These are phyloP conservation scores for Lanius collurio DNA, from an alignment of 2,113 vertebrate species.

Conservation along the genomic window DNA sequence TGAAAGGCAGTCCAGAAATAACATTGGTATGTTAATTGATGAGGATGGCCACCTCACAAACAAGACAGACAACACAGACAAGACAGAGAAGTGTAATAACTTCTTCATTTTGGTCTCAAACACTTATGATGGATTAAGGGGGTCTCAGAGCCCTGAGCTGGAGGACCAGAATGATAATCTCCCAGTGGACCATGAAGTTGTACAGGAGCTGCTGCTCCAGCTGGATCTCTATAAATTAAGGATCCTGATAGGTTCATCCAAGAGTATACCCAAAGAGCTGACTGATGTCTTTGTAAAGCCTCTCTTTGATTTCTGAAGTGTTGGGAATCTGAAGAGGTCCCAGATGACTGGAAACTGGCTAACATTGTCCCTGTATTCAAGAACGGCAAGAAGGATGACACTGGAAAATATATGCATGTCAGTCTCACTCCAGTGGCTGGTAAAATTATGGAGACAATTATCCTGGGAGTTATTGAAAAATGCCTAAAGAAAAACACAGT, in stretches of 20 bases:
- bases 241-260: not conserved
- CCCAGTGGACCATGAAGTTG: not conserved
- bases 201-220: not conserved
- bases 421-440: not conserved
- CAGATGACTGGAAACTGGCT: not conserved
- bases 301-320: not conserved
- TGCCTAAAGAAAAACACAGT: not conserved
- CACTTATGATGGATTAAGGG: not conserved
- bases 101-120: not conserved
- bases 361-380: fast-evolving
- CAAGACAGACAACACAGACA: not conserved
- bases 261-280: not conserved
- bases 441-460: not conserved
- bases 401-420: not conserved
- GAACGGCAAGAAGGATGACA: not conserved
- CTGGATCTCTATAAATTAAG: not conserved
- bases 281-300: not conserved
- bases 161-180: not conserved
- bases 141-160: not conserved
- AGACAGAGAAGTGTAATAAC: not conserved
- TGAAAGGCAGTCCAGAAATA: not conserved
- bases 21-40: not conserved
- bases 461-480: not conserved
- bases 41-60: not conserved
- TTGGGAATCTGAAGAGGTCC: not conserved